Percentiles rank a stretch among this genome's conserved stretches.
phyloP scores from a whole-genome alignment of 1,140 invertebrate species.

The Bombus pascuorum region DNA sequence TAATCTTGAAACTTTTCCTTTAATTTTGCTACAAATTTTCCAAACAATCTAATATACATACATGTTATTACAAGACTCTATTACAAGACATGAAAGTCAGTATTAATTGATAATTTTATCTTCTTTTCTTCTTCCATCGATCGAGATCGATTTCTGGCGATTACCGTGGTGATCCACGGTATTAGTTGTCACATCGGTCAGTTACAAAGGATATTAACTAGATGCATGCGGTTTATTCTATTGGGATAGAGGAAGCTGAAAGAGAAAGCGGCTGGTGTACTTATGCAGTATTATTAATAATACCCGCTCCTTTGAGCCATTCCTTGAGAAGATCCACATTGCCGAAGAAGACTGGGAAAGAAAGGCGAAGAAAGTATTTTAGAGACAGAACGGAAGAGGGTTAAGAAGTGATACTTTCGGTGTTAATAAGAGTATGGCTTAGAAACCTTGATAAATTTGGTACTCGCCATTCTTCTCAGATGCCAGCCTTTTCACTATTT shows the following conservation, averaged over 20 bases:
- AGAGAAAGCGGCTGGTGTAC: constrained; percentile 27
- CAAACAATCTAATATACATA: background rate
- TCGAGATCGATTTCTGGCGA: background rate
- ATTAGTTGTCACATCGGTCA: constrained; percentile 2
- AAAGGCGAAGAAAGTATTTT: constrained; percentile 53
- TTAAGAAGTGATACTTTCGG: constrained; percentile 27
- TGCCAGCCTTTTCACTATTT: constrained; percentile 78
- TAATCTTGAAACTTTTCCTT: too few relatives aligned
- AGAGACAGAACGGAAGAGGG: constrained; percentile 33
- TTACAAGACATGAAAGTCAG: background rate
- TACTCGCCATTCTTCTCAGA: constrained; percentile 82
- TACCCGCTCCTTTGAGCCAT: constrained; percentile 80
- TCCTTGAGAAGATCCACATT: constrained; percentile 79
- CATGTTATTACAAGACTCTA: background rate
- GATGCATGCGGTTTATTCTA: constrained; percentile 28
- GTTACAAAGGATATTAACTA: background rate
- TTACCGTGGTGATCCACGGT: background rate
- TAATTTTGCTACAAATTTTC: too few relatives aligned
- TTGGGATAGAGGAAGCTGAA: constrained; percentile 30
- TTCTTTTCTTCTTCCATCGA: background rate
- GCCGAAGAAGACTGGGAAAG: constrained; percentile 77
- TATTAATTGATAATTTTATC: background rate
- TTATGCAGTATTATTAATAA: constrained; percentile 65
- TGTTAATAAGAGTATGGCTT: constrained; percentile 63
- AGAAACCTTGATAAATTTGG: constrained; percentile 79